phyloP scores from a whole-genome alignment of 2,113 vertebrate genomes.

The Macrotus californicus region DNA sequence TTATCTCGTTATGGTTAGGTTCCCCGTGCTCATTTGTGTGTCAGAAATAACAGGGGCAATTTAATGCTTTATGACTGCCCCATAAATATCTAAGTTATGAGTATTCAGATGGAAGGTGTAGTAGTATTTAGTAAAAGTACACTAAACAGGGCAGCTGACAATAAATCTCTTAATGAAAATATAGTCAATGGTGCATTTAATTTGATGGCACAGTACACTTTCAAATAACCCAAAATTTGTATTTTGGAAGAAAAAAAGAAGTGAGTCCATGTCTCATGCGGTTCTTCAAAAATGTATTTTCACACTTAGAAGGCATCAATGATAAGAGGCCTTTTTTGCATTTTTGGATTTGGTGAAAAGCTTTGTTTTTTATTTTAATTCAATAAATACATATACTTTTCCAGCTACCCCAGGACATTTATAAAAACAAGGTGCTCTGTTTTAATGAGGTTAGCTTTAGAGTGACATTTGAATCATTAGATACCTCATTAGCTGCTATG shows the following conservation, averaged over 20 bases:
- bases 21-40: neutral
- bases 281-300: neutral
- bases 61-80: neutral
- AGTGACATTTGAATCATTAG: conserved; percentile 47
- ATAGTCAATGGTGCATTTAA: conserved; percentile 43
- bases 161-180: conserved; percentile 51
- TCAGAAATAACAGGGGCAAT: neutral
- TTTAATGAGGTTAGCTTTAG: conserved; percentile 34
- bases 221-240: conserved; percentile 38
- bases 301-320: neutral
- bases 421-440: conserved; percentile 36
- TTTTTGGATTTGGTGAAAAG: neutral
- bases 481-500: neutral
- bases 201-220: conserved; percentile 25
- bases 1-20: neutral
- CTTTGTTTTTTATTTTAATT: neutral
- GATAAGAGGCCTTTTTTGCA: neutral
- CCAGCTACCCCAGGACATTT: conserved; percentile 3
- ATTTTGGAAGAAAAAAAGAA: conserved; percentile 12
- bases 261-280: neutral
- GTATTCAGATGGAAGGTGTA: neutral
- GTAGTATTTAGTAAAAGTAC: conserved; percentile 3
- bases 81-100: neutral
- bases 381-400: conserved; percentile 3
- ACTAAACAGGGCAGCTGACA: conserved; percentile 25